These are phyloP conservation scores for Eudyptes chrysolophus DNA, from an alignment of 2,113 vertebrate species.

Conservation along the genomic window DNA sequence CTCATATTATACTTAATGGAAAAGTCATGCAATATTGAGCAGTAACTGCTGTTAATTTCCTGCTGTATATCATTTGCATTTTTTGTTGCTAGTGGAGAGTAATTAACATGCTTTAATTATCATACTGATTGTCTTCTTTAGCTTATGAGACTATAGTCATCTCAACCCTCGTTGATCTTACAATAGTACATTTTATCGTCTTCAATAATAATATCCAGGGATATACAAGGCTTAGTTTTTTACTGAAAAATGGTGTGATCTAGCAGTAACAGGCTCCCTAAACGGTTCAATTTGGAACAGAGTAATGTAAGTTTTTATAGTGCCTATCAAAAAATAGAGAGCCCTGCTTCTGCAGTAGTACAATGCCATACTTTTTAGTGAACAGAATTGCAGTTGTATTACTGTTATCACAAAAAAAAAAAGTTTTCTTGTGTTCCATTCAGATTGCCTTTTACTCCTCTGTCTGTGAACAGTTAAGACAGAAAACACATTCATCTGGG, in stretches of 20 bases:
- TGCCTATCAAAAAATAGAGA: slow-evolving; percentile 44
- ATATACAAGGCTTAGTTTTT: slow-evolving; percentile 51
- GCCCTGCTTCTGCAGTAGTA: slow-evolving; percentile 10
- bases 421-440: slow-evolving; percentile 11
- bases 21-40: slow-evolving; percentile 87
- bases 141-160: slow-evolving; percentile 71
- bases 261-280: slow-evolving; percentile 47
- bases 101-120: slow-evolving; percentile 83
- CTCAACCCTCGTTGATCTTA: slow-evolving; percentile 69
- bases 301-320: slow-evolving; percentile 70
- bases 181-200: slow-evolving; percentile 67
- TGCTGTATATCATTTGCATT: slow-evolving; percentile 83
- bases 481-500: neutral
- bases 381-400: slow-evolving; percentile 31
- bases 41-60: slow-evolving; percentile 86
- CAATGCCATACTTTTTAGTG: slow-evolving; percentile 1
- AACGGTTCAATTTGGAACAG: slow-evolving; percentile 61
- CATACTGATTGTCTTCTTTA: slow-evolving; percentile 77
- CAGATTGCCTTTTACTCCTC: neutral
- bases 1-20: slow-evolving; percentile 83
- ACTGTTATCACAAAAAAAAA: slow-evolving; percentile 22
- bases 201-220: slow-evolving; percentile 57
- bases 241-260: slow-evolving; percentile 50
- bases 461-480: neutral
- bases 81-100: slow-evolving; percentile 75